Base-by-base conservation (phyloP, 2,113 vertebrate species). In the Anarhynchus alexandrinus region DNA sequence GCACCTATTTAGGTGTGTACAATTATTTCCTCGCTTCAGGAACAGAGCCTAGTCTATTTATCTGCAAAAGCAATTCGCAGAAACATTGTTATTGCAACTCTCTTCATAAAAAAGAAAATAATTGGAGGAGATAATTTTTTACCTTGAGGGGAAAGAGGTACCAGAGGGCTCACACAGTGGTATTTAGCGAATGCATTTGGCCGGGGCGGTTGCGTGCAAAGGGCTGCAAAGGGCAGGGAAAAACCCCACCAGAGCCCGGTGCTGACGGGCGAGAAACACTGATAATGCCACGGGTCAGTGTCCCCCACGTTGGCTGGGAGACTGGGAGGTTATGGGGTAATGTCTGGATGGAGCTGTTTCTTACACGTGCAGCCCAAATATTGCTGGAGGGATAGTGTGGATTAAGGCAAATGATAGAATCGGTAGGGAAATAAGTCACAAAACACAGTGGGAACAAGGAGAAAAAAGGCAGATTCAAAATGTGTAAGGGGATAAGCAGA, bases 281-380 rank as follows among this genome's bases (percentile, higher is more conserved):
- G 45, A 4, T 4, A 6, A 5, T 2, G 1, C 32, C 2, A 4
- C 22, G 1, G 32, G 38, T 4, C 8, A 0, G 9, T 1, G 36
- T 43, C 17, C 11, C 13, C 30, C 20, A 2, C 5, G 5, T 1
- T 0, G 2, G 6, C 15, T 1, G 36, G 64, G 21, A 74, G 25
- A 15, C 2, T 0, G 2, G 19, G 47, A 30, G 3, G 17, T 17
- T 19, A 10, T 13, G 21, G 12, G 43, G 9, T 26, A 9, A 58
- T 1, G 26, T 30, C 26, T 19, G 23, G 30, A 36, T 55, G 58
- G 57, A 85, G 19, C 11, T 3, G 43, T 12, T 38, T 11, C 66
- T 27, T 71, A 18, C 26, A 2, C 1, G 10, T 20, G 61, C 11
- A 36, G 32, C 47, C 34, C 43, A n/a, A 62, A 45, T 6, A 27